Evolutionary conservation across 2,888 invertebrate genomes (phyloP), one percentile per base, ranked within the genome.

Genomic region (Pheosia gnoma): DNA sequence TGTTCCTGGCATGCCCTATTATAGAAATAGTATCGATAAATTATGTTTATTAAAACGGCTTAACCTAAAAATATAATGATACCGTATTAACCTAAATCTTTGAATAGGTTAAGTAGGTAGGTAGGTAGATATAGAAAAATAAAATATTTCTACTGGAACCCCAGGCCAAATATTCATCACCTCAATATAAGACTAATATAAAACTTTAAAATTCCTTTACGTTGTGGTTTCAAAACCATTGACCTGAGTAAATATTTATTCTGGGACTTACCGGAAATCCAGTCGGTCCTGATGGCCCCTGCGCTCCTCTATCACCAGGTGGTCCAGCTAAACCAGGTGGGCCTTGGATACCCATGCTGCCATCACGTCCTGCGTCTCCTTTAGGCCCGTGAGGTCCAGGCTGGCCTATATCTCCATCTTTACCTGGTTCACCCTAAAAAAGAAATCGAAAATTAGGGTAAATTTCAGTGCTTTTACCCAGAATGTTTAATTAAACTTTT

Each of bases 361-460:
- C 97, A 81, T 97, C 96, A 83, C 96, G 96, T 4, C 97, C 97
- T 49, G 96, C 94, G 77, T 97, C 96, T 49, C 97, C 98, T 82
- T 96, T 95, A 6, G 96, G 96, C 9, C 98, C 98, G 47, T 95
- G 92, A 0, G 95, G 93, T 10, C 98, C 98, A n/a, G 95, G 94
- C 52, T 94, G 94, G 8, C 98, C 98, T 25, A 95, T 65, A 67
- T 97, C 96, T 37, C 97, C 97, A 79, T 97, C 96, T 92, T 96
- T 96, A 39, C 97, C 97, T 51, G 96, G 83, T 81, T 97, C 96
- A 37, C 97, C 97, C 96, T 84, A 58, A 56, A 63, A 66, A 8
- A 58, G 4, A 13, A 51, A 25, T 0, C n/a, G 54, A 25, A 56
- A 38, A 39, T 11, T 56, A 49, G 9, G 5, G 13, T 55, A 49